A percentile compares a stretch with the other conserved stretches of the same genome.
Conservation (phyloP, 2,113 vertebrate species). For the Sceloporus tristichus region DNA sequence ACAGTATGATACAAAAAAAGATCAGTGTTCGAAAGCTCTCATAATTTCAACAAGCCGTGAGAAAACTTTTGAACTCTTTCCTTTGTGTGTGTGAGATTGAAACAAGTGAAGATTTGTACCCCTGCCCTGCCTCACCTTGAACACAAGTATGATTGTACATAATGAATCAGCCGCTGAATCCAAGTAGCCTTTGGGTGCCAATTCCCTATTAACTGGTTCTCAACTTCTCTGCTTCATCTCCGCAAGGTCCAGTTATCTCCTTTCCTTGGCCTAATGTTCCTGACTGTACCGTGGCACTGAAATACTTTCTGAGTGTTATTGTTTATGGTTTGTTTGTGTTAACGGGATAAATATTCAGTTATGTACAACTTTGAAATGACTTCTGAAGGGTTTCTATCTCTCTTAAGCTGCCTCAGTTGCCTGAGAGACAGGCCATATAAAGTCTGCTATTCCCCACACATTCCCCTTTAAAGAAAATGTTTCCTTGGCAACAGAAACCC, state of each 20-base stretch:
- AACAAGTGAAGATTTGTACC: background rate
- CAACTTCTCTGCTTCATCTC: background rate
- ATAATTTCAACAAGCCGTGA: too few species aligned
- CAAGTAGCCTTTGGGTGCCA: background rate
- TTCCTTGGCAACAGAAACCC: constrained; percentile 39
- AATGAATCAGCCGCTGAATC: background rate
- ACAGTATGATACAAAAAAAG: too few species aligned
- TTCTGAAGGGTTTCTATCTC: constrained; percentile 8
- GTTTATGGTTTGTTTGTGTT: constrained; percentile 25
- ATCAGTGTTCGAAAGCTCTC: too few species aligned
- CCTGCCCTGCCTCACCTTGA: background rate
- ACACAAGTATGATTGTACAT: background rate
- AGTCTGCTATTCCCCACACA: background rate
- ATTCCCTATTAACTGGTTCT: constrained; percentile 8
- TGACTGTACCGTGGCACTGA: background rate
- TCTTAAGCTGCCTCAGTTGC: background rate
- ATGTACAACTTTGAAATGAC: background rate
- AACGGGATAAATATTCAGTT: background rate
- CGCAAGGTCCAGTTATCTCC: background rate
- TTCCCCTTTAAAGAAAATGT: constrained; percentile 35
- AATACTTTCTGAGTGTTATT: background rate
- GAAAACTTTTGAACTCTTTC: background rate
- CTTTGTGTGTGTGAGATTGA: too few species aligned
- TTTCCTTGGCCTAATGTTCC: background rate
- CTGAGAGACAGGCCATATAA: background rate